These are phyloP conservation scores for Calidris pugnax DNA, from an alignment of 2,113 vertebrate species.

Conservation along the genomic window DNA sequence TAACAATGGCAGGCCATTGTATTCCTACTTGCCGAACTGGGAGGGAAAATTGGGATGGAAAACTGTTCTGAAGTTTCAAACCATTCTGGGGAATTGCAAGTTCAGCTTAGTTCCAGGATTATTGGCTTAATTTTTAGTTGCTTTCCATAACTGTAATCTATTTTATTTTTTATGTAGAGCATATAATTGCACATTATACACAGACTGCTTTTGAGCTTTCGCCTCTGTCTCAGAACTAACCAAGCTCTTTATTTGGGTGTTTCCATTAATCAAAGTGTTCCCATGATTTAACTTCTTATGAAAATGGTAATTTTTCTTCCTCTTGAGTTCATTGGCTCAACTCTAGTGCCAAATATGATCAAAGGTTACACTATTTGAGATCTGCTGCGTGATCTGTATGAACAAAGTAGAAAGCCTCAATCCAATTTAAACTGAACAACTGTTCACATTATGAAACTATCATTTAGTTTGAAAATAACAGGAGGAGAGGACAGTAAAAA, in stretches of 20 bases:
- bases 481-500: not conserved
- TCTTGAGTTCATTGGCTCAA: not conserved
- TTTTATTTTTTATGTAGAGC: not conserved
- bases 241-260: not conserved
- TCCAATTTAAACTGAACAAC: not conserved
- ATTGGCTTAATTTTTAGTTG: not conserved
- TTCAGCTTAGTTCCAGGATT: not conserved
- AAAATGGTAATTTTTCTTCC: not conserved
- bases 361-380: slow-evolving; percentile 1
- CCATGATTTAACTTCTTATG: not conserved
- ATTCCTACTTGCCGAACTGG: not conserved
- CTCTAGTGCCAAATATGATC: not conserved
- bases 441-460: not conserved
- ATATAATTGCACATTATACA: not conserved
- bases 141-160: not conserved
- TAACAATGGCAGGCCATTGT: not conserved
- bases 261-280: not conserved
- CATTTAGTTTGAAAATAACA: not conserved
- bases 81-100: not conserved
- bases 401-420: not conserved
- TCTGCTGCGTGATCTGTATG: not conserved
- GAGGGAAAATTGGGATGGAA: not conserved
- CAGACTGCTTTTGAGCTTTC: not conserved
- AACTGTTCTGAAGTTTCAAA: not conserved
- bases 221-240: not conserved